Conservation (phyloP, 2,797 vertebrate genomes). For the Artibeus lituratus region DNA sequence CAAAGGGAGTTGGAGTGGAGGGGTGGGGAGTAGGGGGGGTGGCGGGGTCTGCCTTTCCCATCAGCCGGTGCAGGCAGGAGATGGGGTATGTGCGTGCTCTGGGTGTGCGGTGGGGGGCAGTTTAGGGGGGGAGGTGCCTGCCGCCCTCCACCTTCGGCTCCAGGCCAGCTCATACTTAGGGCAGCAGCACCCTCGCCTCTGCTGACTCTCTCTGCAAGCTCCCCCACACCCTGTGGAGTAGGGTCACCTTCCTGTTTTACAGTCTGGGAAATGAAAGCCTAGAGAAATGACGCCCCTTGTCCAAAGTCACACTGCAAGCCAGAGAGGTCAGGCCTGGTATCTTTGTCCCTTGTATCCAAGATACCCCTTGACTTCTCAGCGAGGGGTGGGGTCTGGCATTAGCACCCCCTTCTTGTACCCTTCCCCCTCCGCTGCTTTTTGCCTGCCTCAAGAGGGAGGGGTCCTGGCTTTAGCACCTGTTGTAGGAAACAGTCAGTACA, state of each 20-base stretch:
- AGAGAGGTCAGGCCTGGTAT: not conserved
- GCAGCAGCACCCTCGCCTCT: not conserved
- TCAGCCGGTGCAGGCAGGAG: not conserved
- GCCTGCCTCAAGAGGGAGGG: not conserved
- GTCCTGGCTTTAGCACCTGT: slow-evolving; percentile 39
- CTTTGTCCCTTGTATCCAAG: not conserved
- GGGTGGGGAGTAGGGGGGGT: too few species aligned
- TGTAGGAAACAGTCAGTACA: not conserved
- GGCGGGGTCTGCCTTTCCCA: not conserved
- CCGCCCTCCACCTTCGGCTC: not conserved
- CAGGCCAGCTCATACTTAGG: not conserved
- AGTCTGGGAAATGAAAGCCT: not conserved
- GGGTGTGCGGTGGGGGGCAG: too few species aligned
- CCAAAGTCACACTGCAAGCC: not conserved
- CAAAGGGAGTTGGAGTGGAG: not conserved
- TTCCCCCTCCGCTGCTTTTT: not conserved
- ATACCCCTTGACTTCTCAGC: fast-evolving
- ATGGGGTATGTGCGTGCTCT: not conserved
- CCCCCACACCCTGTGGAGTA: not conserved
- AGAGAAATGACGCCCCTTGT: not conserved
- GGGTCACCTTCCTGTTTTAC: not conserved
- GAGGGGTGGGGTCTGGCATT: not conserved
- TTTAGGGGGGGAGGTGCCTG: not conserved
- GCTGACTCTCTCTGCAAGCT: not conserved
- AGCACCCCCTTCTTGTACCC: not conserved